Base-by-base conservation (phyloP, 2,888 invertebrate species). In the Ophion ellenae region DNA sequence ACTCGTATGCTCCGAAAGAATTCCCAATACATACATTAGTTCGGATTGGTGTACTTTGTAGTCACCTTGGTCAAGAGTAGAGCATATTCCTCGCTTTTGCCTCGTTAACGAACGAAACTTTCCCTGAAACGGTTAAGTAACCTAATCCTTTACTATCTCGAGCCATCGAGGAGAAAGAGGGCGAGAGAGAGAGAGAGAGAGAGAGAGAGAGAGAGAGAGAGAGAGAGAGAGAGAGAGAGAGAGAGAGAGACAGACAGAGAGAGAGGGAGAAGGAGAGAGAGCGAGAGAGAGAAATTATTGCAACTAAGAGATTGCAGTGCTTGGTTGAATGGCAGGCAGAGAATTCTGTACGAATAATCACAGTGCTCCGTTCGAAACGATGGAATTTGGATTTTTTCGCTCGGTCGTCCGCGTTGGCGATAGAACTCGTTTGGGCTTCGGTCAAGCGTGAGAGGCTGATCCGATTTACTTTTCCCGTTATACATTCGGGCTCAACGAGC, bases 381-480 rank as follows among this genome's bases (percentile, higher is more conserved):
- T 67, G 90, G 90, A 91, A 91, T 91, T 91, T 86, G 87, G 88
- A 89, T 91, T 90, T 91, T 90, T 24, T 71, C 87, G 71, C 85
- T 78, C 81, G 86, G 86, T 75, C 69, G 80, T 80, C 76, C 69
- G 81, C 81, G 75, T 76, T 67, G 45, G 76, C 82, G 83, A 81
- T 87, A 88, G 76, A 86, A 74, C 88, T 86, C 86, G 83, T 81
- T 79, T 84, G 57, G 61, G 74, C 85, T 80, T 86, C 84, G 87
- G 84, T 85, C 88, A 91, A 90, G 91, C 92, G 92, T 92, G 92
- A 93, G 92, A 92, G 92, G 92, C 91, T 71, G 91, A 91, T 92
- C 90, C 90, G 91, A 92, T 92, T 92, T 91, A 91, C 91, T 93
- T 91, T 92, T 92, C 90, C 92, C 92, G 93, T 92, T 93, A 92